phyloP scores from a whole-genome alignment of 2,797 vertebrate species.

The Dallia pectoralis region DNA sequence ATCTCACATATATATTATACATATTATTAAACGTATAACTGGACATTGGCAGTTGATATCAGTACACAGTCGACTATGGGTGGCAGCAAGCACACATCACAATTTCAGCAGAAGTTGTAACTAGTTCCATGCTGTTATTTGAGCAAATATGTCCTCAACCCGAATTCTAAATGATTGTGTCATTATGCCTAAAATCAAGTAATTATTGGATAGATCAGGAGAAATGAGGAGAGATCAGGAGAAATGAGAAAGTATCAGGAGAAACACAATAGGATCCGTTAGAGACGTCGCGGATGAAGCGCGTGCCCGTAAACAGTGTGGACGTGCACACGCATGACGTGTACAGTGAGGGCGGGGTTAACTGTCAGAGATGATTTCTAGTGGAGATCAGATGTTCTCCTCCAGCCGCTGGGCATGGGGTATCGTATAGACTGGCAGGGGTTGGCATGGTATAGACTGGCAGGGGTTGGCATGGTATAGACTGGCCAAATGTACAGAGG shows the following conservation, averaged over 20 bases:
- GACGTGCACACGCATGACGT: not conserved
- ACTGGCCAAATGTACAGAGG: slow-evolving; percentile 20
- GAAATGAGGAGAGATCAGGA: no score
- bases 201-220: not conserved
- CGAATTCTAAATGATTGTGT: not conserved
- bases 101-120: no score
- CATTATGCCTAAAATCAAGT: not conserved
- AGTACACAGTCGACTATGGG: no score
- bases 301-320: not conserved
- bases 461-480: slow-evolving; percentile 19
- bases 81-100: no score
- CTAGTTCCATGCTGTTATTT: not conserved
- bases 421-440: no score
- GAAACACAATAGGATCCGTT: slow-evolving; percentile 54
- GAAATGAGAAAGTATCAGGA: no score
- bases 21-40: no score
- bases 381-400: slow-evolving; percentile 37
- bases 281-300: slow-evolving; percentile 60
- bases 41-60: no score
- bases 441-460: slow-evolving; percentile 20
- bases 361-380: slow-evolving; percentile 54
- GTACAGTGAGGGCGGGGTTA: slow-evolving; percentile 65
- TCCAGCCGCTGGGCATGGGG: slow-evolving; percentile 41
- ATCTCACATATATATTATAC: no score
- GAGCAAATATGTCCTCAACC: not conserved